Percentiles rank a stretch among this genome's conserved stretches.
Conservation (phyloP, 2,888 invertebrate species). For the Himalopsyche kuldschensis region DNA sequence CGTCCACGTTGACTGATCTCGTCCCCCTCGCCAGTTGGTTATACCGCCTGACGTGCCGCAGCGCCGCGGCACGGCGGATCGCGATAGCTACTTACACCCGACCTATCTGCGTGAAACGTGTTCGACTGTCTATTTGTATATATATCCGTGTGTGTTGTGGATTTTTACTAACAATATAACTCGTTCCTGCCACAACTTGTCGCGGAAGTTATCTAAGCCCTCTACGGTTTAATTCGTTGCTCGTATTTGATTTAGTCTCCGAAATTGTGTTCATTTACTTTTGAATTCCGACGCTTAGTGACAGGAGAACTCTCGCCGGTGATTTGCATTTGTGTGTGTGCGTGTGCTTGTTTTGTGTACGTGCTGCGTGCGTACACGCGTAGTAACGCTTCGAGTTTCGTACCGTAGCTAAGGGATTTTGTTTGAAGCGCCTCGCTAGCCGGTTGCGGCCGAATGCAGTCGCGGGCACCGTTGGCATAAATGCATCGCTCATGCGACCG, state of each 20-base stretch:
- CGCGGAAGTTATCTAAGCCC: neutral
- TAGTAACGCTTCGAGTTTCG: neutral
- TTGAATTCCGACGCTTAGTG: neutral
- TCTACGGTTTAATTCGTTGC: neutral
- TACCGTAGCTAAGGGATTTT: neutral
- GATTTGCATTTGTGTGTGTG: neutral
- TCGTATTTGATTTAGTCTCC: neutral
- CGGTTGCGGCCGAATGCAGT: neutral
- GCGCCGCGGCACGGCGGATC: slow-evolving; percentile 5
- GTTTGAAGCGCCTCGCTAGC: neutral
- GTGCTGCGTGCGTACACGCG: neutral
- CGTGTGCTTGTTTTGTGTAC: neutral
- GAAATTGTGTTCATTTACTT: neutral
- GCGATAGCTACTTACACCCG: neutral
- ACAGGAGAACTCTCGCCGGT: neutral
- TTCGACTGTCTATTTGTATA: neutral
- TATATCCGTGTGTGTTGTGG: neutral
- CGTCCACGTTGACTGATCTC: neutral
- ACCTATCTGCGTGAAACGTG: neutral
- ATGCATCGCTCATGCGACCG: neutral
- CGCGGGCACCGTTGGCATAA: neutral
- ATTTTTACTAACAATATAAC: neutral
- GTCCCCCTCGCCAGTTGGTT: neutral
- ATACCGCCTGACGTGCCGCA: neutral
- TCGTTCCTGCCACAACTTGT: neutral